Conservation (phyloP, 2,113 vertebrate genomes). For the Symphodus melops region DNA sequence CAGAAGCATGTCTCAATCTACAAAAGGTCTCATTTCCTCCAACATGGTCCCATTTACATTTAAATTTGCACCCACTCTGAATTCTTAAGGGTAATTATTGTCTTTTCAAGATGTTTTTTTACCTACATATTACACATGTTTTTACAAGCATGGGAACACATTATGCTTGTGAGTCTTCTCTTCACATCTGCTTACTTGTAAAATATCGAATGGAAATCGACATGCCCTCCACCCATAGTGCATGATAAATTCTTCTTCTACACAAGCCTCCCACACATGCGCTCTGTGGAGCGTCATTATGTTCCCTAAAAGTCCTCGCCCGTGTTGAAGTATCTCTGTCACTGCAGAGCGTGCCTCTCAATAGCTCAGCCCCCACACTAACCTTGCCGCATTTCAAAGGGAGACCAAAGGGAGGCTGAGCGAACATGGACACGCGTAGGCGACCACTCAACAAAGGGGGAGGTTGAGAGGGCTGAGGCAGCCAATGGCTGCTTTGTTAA, state of each 20-base stretch:
- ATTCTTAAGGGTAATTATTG: slow-evolving; percentile 54
- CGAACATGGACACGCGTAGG: slow-evolving; percentile 64
- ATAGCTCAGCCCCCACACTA: slow-evolving; percentile 70
- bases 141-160: slow-evolving; percentile 15
- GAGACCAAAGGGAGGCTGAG: slow-evolving; percentile 58
- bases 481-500: slow-evolving; percentile 40
- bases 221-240: neutral
- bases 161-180: slow-evolving; percentile 42
- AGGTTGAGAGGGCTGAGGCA: slow-evolving; percentile 42
- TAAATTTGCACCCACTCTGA: slow-evolving; percentile 28
- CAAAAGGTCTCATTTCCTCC: slow-evolving; percentile 25
- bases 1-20: slow-evolving; percentile 9
- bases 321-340: slow-evolving; percentile 71
- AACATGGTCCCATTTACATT: slow-evolving; percentile 30
- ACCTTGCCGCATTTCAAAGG: slow-evolving; percentile 70
- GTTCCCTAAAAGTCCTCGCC: slow-evolving; percentile 61
- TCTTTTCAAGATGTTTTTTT: neutral
- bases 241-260: slow-evolving; percentile 44
- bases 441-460: slow-evolving; percentile 35
- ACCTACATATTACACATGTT: slow-evolving; percentile 20
- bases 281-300: slow-evolving; percentile 59
- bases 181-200: slow-evolving; percentile 40
- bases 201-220: slow-evolving; percentile 31
- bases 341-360: slow-evolving; percentile 54
- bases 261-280: slow-evolving; percentile 68